These are phyloP conservation scores for Passerina amoena DNA, from an alignment of 2,113 vertebrate species.

Conservation along the genomic window DNA sequence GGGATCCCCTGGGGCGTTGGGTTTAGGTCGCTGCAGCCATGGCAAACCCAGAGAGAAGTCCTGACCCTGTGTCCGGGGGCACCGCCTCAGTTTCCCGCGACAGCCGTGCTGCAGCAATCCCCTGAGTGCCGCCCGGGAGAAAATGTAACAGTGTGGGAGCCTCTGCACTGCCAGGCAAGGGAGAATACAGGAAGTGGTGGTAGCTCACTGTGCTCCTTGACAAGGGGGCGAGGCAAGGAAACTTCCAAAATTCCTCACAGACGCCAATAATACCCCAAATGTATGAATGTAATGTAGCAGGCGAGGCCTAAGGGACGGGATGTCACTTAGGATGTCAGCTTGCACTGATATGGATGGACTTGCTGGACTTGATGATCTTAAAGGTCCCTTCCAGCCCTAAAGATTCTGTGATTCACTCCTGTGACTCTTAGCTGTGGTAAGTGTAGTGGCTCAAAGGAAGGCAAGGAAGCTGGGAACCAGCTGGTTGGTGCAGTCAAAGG, in stretches of 20 bases:
- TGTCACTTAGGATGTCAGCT: neutral
- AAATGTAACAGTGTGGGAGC: rapidly evolving
- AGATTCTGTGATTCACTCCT: neutral
- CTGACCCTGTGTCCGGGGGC: neutral
- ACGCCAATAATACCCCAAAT: neutral
- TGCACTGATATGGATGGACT: neutral
- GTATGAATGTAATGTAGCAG: neutral
- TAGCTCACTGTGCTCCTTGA: neutral
- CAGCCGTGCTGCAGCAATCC: rapidly evolving
- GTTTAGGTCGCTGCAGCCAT: neutral
- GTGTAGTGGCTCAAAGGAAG: neutral
- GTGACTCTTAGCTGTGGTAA: neutral
- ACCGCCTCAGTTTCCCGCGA: no score
- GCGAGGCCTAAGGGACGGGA: neutral
- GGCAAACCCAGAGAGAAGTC: neutral
- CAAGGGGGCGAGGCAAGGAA: neutral
- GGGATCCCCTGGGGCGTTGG: neutral
- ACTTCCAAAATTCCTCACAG: neutral
- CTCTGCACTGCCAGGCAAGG: neutral
- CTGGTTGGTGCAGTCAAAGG: neutral
- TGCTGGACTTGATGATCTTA: neutral
- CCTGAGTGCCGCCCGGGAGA: rapidly evolving
- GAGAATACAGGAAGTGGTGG: neutral
- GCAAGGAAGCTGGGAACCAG: neutral
- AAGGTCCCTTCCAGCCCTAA: neutral